Percentiles rank a stretch among this genome's conserved stretches.
These are phyloP conservation scores for Circaetus gallicus DNA, from an alignment of 2,113 vertebrate genomes.

Conservation along the genomic window DNA sequence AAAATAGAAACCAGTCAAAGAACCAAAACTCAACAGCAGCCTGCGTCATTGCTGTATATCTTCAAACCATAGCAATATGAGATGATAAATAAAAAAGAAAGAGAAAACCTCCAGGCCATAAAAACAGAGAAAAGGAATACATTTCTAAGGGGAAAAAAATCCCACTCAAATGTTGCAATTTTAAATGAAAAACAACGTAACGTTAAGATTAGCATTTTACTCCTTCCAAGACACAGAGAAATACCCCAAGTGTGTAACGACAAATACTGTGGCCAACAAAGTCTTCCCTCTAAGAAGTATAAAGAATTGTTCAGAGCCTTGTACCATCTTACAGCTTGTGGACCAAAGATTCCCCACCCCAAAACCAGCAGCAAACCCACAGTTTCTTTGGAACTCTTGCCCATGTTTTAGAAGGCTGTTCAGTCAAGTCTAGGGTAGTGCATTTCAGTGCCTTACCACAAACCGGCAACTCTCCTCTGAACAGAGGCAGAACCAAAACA, in stretches of 20 bases:
- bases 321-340: not conserved
- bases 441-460: not conserved
- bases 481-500: not conserved
- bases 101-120: conserved; percentile 13
- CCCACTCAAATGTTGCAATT: not conserved
- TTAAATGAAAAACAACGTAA: conserved; percentile 22
- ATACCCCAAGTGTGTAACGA: not conserved
- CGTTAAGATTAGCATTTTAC: not conserved
- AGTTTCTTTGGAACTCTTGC: not conserved
- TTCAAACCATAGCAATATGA: conserved; percentile 39
- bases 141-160: not conserved
- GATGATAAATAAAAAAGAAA: conserved; percentile 30
- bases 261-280: not conserved
- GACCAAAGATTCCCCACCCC: not conserved
- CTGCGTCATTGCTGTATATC: conserved; percentile 14
- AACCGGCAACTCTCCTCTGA: fast-evolving
- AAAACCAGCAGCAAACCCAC: not conserved
- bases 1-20: conserved; percentile 48
- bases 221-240: not conserved
- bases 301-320: not conserved
- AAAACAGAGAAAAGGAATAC: conserved; percentile 5
- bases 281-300: not conserved
- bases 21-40: conserved; percentile 11
- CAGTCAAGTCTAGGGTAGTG: not conserved
- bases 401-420: not conserved